These are phyloP conservation scores for Micronisus gabar DNA, from an alignment of 2,113 vertebrate genomes.

Conservation along the genomic window DNA sequence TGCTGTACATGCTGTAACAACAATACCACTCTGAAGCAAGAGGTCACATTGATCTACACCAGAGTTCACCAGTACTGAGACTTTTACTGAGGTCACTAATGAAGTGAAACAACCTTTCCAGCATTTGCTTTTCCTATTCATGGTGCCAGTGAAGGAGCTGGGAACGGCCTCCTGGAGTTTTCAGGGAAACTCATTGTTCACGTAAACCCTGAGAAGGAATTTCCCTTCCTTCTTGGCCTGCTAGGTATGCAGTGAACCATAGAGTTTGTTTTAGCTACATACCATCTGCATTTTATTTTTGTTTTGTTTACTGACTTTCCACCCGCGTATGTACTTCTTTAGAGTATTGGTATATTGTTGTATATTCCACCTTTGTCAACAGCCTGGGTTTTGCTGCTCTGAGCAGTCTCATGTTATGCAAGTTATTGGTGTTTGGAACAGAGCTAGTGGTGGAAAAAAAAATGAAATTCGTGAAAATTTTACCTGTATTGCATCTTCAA, in stretches of 20 bases:
- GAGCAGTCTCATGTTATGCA: rapidly evolving
- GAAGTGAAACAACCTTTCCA: slow-evolving; percentile 27
- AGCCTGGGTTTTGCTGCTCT: background rate
- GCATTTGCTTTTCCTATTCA: slow-evolving; percentile 2
- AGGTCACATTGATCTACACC: slow-evolving; percentile 33
- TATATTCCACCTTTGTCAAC: background rate
- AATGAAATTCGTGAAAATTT: background rate
- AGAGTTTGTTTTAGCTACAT: slow-evolving; percentile 55
- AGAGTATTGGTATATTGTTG: background rate
- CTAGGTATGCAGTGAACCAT: slow-evolving; percentile 47
- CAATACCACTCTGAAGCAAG: background rate
- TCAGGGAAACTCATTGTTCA: slow-evolving; percentile 70
- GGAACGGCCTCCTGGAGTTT: slow-evolving; percentile 36
- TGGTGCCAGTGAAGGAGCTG: background rate
- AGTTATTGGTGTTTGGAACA: background rate
- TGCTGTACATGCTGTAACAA: background rate
- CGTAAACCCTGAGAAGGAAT: slow-evolving; percentile 43
- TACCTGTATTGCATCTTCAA: background rate
- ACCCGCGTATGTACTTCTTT: background rate
- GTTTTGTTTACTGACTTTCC: slow-evolving; percentile 38
- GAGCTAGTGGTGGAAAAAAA: background rate
- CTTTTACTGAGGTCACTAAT: slow-evolving; percentile 14
- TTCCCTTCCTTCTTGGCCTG: slow-evolving; percentile 26
- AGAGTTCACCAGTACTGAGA: slow-evolving; percentile 1
- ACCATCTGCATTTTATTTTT: slow-evolving; percentile 41